Evolutionary conservation across 2,113 vertebrate genomes (phyloP), one percentile per base, ranked within the genome.

Genomic region (Cyanoramphus novaezelandiae): DNA sequence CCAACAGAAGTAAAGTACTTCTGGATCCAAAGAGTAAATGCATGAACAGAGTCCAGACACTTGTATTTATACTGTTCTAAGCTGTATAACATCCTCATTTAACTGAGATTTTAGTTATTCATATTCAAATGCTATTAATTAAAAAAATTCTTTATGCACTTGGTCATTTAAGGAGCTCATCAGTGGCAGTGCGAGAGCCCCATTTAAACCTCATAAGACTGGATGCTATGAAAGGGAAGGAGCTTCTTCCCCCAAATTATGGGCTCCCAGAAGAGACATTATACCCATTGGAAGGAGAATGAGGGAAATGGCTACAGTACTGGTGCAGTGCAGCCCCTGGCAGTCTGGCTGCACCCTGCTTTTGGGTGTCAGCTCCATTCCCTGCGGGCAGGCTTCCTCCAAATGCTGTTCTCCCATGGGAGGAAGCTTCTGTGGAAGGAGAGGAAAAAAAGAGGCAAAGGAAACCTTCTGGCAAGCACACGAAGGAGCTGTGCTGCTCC

Each of bases 81-180:
- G 76, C 69, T 49, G 52, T 49, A 43, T 17, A 95, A 80, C 41
- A 72, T n/a, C 39, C 18, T 20, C 63, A 50, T 65, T 96, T 91
- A 75, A 69, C 44, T 55, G 75, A 52, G 65, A 41, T 62, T 94
- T 96, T 86, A 86, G 64, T 90, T 90, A 94, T 86, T 95, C 35
- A 69, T 78, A 13, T 57, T 87, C 88, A 82, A 96, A 82, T 70
- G 55, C 16, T 67, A 47, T 41, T 92, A 15, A 86, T 72, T 63
- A 88, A 84, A 21, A 9, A 44, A 67, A 79, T 25, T 44, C 27
- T 62, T 80, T 75, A 35, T 47, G 49, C 14, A 10, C 35, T 84
- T 11, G 2, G 10, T 52, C 25, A 9, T 90, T 74, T 46, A 44
- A 88, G 79, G 46, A 88, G 41, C 43, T 86, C 25, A 31, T 78